Base-by-base conservation (phyloP, 1,140 invertebrate genomes). In the Cydia amplana region DNA sequence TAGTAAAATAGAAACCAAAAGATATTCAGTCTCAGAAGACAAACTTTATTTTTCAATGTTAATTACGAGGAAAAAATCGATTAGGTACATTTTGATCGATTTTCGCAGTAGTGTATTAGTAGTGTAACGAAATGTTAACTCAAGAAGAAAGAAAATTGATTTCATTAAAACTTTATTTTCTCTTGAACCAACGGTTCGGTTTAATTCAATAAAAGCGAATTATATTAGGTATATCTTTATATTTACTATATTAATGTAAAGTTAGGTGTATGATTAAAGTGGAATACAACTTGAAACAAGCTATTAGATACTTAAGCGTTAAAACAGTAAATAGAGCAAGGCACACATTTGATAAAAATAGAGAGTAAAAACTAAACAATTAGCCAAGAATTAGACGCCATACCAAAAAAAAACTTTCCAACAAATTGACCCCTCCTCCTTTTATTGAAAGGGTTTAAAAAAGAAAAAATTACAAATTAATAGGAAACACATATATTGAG, bases 291-390 rank as follows among this genome's bases (percentile, higher is more conserved):
- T 1, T 60, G 9, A 9, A 60, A 23, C 20, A 60, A 60, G 20
- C 55, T 23, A 60, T 23, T 60, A 23, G n/a, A 23, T 23, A 60
- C 20, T 60, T 60, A 60, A 23, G 20, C 55, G 7, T 60, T 60
- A 60, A 60, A 7, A 60, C 18, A 60, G 55, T 65, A 74, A 77
- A 74, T 77, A 80, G 67, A 80, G 77, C 74, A 83, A 83, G 82
- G 82, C 82, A 83, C 82, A 80, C 72, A 83, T 77, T 46, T 74
- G 80, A 75, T 78, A 80, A 51, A 51, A 73, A 73, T 80, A 82
- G 77, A n/a, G 16, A 51, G n/a, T 5, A 23, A 23, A 2, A 60
- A n/a, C 7, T n/a, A n/a, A n/a, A n/a, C 25, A 25, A 25, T 25
- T 25, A 25, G 25, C 25, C 25, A 25, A 25, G 3, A 25, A 25